Conservation (phyloP, 2,797 vertebrate species). For the Clamator glandarius region DNA sequence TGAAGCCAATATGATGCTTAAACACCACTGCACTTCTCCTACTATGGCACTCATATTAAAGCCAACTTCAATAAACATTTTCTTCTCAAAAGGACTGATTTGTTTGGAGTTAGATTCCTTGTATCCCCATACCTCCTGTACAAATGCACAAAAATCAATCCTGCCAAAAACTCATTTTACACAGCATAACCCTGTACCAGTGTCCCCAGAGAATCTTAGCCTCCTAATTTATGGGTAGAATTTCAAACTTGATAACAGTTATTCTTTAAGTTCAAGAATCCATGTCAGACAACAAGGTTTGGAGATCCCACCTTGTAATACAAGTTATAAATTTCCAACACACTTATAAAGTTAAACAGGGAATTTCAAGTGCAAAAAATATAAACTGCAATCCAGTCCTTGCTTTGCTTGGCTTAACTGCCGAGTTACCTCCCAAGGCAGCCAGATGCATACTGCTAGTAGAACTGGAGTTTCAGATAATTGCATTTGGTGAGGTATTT, state of each 20-base stretch:
- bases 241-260: conserved; percentile 19
- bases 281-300: neutral
- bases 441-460: conserved; percentile 25
- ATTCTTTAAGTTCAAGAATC: conserved; percentile 20
- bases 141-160: neutral
- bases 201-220: neutral
- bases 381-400: neutral
- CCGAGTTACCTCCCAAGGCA: conserved; percentile 3
- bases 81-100: neutral
- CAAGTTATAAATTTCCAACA: neutral
- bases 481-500: neutral
- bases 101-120: neutral
- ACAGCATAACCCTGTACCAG: neutral
- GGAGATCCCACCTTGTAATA: neutral
- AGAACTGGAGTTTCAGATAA: conserved; percentile 1
- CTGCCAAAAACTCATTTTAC: neutral
- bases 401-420: conserved; percentile 20
- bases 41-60: neutral
- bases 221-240: neutral
- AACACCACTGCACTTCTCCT: neutral
- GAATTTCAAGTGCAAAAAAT: neutral
- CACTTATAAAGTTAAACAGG: neutral
- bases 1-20: neutral
- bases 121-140: neutral
- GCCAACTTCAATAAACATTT: neutral